A percentile compares a stretch with the other conserved stretches of the same genome.
Evolutionary conservation across 2,797 vertebrate species (phyloP).

Genomic region (Lacerta bilineata): DNA sequence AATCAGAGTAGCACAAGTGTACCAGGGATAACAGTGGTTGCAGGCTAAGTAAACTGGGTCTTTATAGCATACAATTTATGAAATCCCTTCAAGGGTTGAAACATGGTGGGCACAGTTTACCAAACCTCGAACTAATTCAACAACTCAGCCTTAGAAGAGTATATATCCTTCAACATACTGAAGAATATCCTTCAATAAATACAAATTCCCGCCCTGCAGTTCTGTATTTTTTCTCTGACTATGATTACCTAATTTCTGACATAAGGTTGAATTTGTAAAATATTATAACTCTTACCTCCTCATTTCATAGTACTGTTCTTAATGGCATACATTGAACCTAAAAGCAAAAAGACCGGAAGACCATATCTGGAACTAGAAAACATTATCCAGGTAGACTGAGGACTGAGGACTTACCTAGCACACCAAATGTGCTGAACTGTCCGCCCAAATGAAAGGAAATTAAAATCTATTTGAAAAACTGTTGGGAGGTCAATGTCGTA

Average conservation of each 20-base stretch:
- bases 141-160: neutral
- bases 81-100: neutral
- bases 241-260: neutral
- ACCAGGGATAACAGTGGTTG: neutral
- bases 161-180: neutral
- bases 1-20: neutral
- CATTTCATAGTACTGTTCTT: neutral
- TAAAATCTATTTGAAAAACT: slow-evolving; percentile 34
- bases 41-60: neutral
- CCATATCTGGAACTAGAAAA: neutral
- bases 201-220: neutral
- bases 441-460: slow-evolving; percentile 44
- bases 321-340: neutral
- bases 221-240: neutral
- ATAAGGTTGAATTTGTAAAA: neutral
- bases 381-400: neutral
- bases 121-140: neutral
- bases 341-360: slow-evolving; percentile 2
- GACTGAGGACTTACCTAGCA: slow-evolving; percentile 13
- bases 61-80: neutral
- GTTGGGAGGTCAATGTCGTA: slow-evolving; percentile 39
- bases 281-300: neutral
- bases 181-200: neutral
- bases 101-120: too few relatives aligned
- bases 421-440: slow-evolving; percentile 31